Conservation (phyloP, 2,113 vertebrate species). For the Atherinomorus stipes region DNA sequence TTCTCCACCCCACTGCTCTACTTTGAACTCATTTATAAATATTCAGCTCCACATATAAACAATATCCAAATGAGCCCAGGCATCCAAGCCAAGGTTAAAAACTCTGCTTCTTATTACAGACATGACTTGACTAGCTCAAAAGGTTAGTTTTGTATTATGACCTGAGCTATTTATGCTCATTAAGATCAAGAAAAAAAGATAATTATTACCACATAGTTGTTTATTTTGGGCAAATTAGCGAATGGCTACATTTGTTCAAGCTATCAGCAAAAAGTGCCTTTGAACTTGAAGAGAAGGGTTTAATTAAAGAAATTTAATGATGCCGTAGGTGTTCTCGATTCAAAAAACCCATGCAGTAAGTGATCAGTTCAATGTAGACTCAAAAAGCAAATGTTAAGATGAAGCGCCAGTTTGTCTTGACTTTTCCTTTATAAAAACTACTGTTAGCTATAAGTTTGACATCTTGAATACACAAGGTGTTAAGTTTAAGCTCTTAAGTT, state of each 20-base stretch:
- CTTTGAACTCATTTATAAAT: slow-evolving; percentile 83
- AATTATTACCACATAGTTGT: slow-evolving; percentile 69
- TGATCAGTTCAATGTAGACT: slow-evolving; percentile 63
- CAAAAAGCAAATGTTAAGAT: slow-evolving; percentile 41
- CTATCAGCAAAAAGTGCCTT: slow-evolving; percentile 55
- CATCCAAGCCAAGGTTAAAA: slow-evolving; percentile 81
- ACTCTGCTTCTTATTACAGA: slow-evolving; percentile 67
- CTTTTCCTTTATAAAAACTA: slow-evolving; percentile 44
- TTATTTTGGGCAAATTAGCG: slow-evolving; percentile 73
- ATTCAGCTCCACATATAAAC: slow-evolving; percentile 77
- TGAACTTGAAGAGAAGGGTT: slow-evolving; percentile 68
- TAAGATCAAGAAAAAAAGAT: slow-evolving; percentile 74
- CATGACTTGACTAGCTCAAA: slow-evolving; percentile 66
- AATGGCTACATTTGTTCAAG: slow-evolving; percentile 51
- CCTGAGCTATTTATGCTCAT: slow-evolving; percentile 73
- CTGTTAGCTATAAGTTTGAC: slow-evolving; percentile 36
- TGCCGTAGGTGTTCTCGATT: slow-evolving; percentile 43
- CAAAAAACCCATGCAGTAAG: slow-evolving; percentile 39
- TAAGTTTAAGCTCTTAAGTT: slow-evolving; percentile 23
- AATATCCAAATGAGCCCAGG: slow-evolving; percentile 76
- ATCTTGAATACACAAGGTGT: slow-evolving; percentile 32
- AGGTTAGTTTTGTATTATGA: slow-evolving; percentile 69
- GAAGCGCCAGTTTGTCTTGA: slow-evolving; percentile 45
- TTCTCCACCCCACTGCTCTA: slow-evolving; percentile 76
- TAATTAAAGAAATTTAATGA: slow-evolving; percentile 64